Evolutionary conservation across 30 jellyfish, hydroid and myxozoan genomes (phyloP), one percentile per base, ranked within the genome.

Genomic region (Cassiopea xamachana): DNA sequence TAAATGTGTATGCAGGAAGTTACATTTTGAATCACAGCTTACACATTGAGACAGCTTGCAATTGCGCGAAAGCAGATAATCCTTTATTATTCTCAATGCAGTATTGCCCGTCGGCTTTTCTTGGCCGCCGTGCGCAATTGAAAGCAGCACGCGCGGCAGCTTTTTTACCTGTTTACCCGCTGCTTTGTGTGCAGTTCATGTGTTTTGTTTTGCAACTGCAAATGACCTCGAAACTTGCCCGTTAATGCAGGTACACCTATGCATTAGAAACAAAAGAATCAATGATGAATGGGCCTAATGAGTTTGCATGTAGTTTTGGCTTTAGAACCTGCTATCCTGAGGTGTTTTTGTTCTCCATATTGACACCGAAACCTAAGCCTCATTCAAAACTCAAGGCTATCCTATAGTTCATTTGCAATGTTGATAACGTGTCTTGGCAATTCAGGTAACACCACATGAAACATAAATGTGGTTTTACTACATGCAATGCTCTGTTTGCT

Each of bases 101-200:
- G 75, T 62, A n/a, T 17, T 19, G 16, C 16, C 55, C 55, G 80
- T 15, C 80, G 51, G 80, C 27, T 71, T 71, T 3, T 71, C 58
- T 7, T 19, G 15, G 58, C 51, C 6, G 80, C 80, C 55, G 60
- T 27, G 80, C 71, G 87, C 76, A 82, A 50, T 82, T 61, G 73
- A 64, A 82, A 3, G 82, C 74, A 67, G 74, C 80, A 74, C 90
- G 90, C 90, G 90, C 74, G 90, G 59, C 81, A 47, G 46, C 50
- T 60, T 71, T 27, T 67, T 48, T 71, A 71, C 71, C 80, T 43
- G 80, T 82, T 60, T 69, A 27, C 80, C 80, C 74, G 81, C 81
- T 6, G 17, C 90, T 70, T 82, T 82, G 73, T 69, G 39, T 8
- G 81, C 64, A 17, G 73, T 67, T 47, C 60, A 48, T 2, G 14